Percentiles rank a stretch among this genome's conserved stretches.
Conservation (phyloP, 2,113 vertebrate genomes). For the Uropsilus gracilis region DNA sequence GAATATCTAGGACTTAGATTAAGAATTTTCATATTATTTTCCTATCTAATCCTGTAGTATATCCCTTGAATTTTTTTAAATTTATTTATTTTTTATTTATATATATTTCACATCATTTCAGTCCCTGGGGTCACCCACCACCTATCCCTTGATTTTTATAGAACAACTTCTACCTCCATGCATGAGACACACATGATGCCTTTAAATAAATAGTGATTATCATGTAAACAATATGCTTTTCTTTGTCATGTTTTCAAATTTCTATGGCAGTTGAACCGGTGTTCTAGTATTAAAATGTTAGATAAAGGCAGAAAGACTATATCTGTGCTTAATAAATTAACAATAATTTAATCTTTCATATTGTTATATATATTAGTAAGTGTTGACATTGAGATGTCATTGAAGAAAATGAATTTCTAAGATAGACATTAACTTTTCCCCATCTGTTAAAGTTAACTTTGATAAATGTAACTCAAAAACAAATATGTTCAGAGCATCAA, state of each 20-base stretch:
- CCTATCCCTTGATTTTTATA: not conserved
- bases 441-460: constrained; percentile 37
- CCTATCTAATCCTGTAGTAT: not conserved
- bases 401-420: constrained; percentile 1
- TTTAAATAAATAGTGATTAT: constrained; percentile 53
- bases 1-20: not conserved
- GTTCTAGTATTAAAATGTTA: constrained; percentile 62
- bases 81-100: too few species aligned
- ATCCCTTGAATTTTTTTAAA: not conserved
- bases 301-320: constrained; percentile 17
- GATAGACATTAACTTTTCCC: not conserved
- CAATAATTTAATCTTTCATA: constrained; percentile 32
- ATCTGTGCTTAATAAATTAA: constrained; percentile 23
- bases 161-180: not conserved
- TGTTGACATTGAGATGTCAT: not conserved
- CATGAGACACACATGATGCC: not conserved
- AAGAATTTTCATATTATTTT: not conserved
- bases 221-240: constrained; percentile 24
- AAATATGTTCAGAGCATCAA: constrained; percentile 50
- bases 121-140: too few species aligned
- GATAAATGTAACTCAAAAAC: not conserved
- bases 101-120: too few species aligned
- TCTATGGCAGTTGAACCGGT: constrained; percentile 55
- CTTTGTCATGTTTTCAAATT: constrained; percentile 46
- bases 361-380: constrained; percentile 29